Evolutionary conservation across 1,140 invertebrate species (phyloP), one percentile per base, ranked within the genome.

Genomic region (Drosophila navojoa): DNA sequence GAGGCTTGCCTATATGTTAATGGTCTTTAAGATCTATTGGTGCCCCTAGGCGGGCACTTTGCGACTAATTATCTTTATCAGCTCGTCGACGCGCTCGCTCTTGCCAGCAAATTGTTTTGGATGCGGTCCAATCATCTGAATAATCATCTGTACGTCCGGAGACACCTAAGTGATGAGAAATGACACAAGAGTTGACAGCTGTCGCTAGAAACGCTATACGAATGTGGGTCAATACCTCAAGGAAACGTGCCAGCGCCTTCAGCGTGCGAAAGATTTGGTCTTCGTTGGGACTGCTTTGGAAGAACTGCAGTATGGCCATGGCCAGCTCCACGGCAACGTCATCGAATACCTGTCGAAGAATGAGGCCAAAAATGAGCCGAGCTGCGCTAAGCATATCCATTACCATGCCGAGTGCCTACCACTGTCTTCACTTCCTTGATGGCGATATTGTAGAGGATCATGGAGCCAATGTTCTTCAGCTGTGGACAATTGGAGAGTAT

Each of bases 351-450:
- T 98, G 90, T 6, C 11, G 11, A 5, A 5, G 15, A 19, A 9
- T 6, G 42, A 45, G 42, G 10, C 6, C 7, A 7, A 27, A 7
- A n/a, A 11, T 15, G 13, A 55, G n/a, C 10, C 0, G 2, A 15
- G 15, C 11, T 1, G 3, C 10, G 6, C 15, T 9, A 10, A 29
- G 4, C 3, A 0, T 15, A 9, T 2, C 4, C 6, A 13, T 27
- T n/a, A 6, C 3, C 15, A 25, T 4, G 1, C 19, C 29, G 5
- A 45, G 9, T 94, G 96, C 96, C 94, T 95, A 97, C 97, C 96
- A 98, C 97, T 93, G 97, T 97, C 95, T 98, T 98, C 94, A 97
- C 97, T 95, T 98, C 97, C 96, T 98, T 98, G 94, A 96, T 96
- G 77, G 97, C 96, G 62, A 98, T 94, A 92, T 98, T 98, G 93